Evolutionary conservation across 2,113 vertebrate species (phyloP).

Genomic region (Turdus rufiventris): DNA sequence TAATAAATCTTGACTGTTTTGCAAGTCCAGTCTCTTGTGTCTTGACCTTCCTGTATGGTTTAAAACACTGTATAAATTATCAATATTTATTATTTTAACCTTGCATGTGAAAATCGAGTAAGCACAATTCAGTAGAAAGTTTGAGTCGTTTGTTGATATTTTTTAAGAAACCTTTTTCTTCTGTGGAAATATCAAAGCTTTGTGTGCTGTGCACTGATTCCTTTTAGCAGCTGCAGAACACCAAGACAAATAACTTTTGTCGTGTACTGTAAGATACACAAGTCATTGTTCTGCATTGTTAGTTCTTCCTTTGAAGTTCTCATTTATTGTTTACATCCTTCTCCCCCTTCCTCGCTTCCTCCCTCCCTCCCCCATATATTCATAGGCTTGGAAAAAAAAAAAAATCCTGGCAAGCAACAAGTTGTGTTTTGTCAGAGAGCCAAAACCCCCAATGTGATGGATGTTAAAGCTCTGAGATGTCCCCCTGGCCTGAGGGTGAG

Average conservation of each 20-base stretch:
- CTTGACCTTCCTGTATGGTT: not conserved
- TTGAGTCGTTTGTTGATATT: not conserved
- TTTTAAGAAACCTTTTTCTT: not conserved
- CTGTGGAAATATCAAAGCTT: constrained; percentile 27
- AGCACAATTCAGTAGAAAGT: not conserved
- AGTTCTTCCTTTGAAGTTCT: constrained; percentile 53
- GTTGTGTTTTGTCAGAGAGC: constrained; percentile 9
- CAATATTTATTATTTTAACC: not conserved
- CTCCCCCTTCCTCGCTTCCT: constrained; percentile 16
- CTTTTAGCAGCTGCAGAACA: constrained; percentile 40
- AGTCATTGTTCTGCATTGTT: constrained; percentile 48
- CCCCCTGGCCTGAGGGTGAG: constrained; percentile 13
- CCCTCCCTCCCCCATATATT: constrained; percentile 22
- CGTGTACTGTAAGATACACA: not conserved
- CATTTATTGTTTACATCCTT: constrained; percentile 54
- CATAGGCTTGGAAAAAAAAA: not conserved
- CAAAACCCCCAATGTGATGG: not conserved
- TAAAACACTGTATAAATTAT: constrained; percentile 7
- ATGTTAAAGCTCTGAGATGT: not conserved
- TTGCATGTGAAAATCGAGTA: not conserved
- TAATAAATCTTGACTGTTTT: not conserved
- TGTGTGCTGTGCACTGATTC: constrained; percentile 10
- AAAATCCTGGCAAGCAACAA: not conserved
- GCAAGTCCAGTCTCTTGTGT: not conserved
- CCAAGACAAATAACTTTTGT: constrained; percentile 37